Conservation (phyloP, 1,140 invertebrate genomes). For the Trachymyrmex cornetzi region DNA sequence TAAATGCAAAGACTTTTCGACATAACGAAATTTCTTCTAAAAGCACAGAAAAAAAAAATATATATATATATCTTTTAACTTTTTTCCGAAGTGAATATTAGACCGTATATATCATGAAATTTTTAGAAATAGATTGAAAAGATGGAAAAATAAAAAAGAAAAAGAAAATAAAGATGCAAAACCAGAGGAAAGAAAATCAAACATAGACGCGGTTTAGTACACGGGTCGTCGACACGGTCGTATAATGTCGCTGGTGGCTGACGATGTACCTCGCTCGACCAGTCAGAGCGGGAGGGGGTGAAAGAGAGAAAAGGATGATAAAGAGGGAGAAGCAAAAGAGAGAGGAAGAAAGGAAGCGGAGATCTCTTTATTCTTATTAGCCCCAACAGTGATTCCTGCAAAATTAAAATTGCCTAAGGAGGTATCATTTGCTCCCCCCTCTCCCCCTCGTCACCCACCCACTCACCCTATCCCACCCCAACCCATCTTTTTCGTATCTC, state of each 20-base stretch:
- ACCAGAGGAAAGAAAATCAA: slow-evolving; percentile 60
- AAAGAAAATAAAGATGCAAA: slow-evolving; percentile 12
- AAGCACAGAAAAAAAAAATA: background rate
- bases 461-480: slow-evolving; percentile 66
- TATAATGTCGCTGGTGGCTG: slow-evolving; percentile 77
- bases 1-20: background rate
- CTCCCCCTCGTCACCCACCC: slow-evolving; percentile 70
- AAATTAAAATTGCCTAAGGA: slow-evolving; percentile 87
- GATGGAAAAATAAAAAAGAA: slow-evolving; percentile 23
- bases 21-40: background rate
- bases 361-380: slow-evolving; percentile 86
- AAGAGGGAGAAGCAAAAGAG: slow-evolving; percentile 22
- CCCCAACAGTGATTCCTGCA: slow-evolving; percentile 86
- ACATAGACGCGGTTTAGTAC: slow-evolving; percentile 72
- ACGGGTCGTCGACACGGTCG: slow-evolving; percentile 76
- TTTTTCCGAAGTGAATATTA: background rate
- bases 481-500: slow-evolving; percentile 74
- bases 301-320: slow-evolving; percentile 37
- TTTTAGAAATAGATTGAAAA: slow-evolving; percentile 74
- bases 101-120: background rate
- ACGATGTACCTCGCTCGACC: slow-evolving; percentile 73
- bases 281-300: slow-evolving; percentile 44
- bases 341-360: slow-evolving; percentile 64
- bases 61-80: background rate
- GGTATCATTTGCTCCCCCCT: slow-evolving; percentile 83